Evolutionary conservation across 2,113 vertebrate species (phyloP).

Genomic region (Arenaria interpres): DNA sequence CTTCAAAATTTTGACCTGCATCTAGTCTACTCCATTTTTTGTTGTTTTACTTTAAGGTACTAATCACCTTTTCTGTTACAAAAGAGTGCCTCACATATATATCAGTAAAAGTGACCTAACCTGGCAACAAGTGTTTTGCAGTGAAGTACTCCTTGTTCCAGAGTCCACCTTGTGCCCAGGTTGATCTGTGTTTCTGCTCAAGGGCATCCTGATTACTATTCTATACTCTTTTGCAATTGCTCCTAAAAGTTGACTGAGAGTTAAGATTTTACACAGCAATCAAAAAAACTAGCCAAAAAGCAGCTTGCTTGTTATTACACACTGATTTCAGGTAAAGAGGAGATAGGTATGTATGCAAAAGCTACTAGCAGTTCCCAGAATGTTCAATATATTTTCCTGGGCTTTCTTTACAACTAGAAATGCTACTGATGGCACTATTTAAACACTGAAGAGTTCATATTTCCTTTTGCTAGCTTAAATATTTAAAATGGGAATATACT

Average conservation of each 20-base stretch:
- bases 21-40: neutral
- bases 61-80: neutral
- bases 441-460: neutral
- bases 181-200: neutral
- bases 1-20: neutral
- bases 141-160: neutral
- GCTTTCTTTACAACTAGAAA: neutral
- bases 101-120: neutral
- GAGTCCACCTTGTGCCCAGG: neutral
- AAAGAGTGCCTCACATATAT: neutral
- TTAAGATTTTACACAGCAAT: neutral
- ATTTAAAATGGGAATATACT: neutral
- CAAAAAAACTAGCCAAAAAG: neutral
- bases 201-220: neutral
- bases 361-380: neutral
- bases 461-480: neutral
- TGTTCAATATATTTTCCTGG: neutral
- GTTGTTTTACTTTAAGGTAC: neutral
- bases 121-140: neutral
- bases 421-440: neutral
- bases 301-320: neutral
- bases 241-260: neutral
- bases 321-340: neutral
- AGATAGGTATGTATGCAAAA: neutral
- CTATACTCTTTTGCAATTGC: neutral